Base-by-base conservation (phyloP, 2,888 invertebrate genomes). In the Tupiocoris notatus region DNA sequence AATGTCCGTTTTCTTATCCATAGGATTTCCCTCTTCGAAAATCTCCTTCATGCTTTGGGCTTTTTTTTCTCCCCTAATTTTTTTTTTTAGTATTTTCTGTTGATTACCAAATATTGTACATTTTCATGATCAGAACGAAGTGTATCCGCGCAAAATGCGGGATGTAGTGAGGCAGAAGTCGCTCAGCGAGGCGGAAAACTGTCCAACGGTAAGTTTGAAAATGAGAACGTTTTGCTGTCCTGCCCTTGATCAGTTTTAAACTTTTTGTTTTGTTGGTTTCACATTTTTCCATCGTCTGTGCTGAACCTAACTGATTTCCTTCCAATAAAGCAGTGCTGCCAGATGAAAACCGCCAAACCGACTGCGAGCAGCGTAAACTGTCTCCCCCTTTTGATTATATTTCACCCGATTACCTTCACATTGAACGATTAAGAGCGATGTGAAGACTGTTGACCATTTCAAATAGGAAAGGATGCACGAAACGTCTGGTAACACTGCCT, bases 91-190 rank as follows among this genome's bases (percentile, higher is more conserved):
- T 79, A 80, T 78, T 81, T 80, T 77, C 58, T 70, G 58, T 70
- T 70, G 70, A 70, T 57, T 67, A 39, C 39, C 25, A 22, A 18
- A 25, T 58, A 20, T 58, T 23, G 57, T 79, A 81, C 22, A 79
- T 79, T 67, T 70, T 70, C 70, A 77, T 79, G 83, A 84, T 85
- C 83, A 83, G 88, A 89, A 90, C 89, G 91, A 91, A 88, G 89
- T 88, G 87, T 90, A 90, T 87, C 91, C 91, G 84, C 90, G 90
- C 88, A 91, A 91, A 90, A 91, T 90, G 90, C 90, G 90, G 86
- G 91, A 91, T 88, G 87, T 90, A 87, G 90, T 91, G 84, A 83
- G 80, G 56, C 79, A 79, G 79, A 78, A 79, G 77, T 79, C 79
- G 39, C 57, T 77, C 79, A 65, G 74, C 75, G 78, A 77, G 65